These are phyloP conservation scores for Anhinga anhinga DNA, from an alignment of 2,113 vertebrate species.

Conservation along the genomic window DNA sequence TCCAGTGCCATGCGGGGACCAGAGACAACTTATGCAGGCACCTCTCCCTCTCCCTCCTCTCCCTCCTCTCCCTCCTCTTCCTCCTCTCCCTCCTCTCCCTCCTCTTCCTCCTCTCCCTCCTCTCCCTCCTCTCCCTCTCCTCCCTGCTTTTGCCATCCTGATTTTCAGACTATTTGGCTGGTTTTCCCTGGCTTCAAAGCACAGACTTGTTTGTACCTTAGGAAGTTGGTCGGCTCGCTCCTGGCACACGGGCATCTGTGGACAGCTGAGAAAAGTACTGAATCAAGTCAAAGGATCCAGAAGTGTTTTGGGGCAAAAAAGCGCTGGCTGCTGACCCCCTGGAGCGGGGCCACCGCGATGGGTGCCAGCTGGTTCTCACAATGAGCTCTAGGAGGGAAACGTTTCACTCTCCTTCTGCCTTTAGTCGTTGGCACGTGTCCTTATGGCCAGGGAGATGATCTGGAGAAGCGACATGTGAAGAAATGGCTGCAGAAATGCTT, in stretches of 20 bases:
- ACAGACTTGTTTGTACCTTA: background rate
- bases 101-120: background rate
- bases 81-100: too few relatives aligned
- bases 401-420: background rate
- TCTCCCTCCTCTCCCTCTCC: background rate
- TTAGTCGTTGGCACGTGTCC: background rate
- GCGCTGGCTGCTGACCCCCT: background rate
- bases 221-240: background rate
- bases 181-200: background rate
- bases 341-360: background rate
- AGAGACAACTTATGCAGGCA: background rate
- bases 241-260: background rate
- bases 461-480: background rate
- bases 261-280: background rate
- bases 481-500: background rate
- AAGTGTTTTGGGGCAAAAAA: background rate
- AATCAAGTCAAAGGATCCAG: too few relatives aligned
- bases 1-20: background rate
- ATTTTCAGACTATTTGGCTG: background rate
- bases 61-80: too few relatives aligned
- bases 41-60: background rate
- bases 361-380: background rate
- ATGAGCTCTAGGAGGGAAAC: background rate
- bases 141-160: background rate
- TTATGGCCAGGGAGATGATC: background rate